phyloP scores from a whole-genome alignment of 1,140 invertebrate genomes.

The Panagrolaimus sp. region DNA sequence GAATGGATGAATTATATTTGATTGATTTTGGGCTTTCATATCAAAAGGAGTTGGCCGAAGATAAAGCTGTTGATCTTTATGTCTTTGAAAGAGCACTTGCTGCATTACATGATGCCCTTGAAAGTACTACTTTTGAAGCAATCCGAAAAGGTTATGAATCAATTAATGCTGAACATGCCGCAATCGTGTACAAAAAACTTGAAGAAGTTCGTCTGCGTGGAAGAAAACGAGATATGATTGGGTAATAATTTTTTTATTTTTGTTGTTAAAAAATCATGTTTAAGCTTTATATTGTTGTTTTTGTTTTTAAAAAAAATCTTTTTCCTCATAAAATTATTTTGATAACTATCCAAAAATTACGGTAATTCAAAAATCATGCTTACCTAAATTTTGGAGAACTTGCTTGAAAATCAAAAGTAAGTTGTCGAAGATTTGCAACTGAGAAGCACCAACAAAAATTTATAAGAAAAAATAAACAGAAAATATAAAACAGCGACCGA shows the following conservation, averaged over 20 bases:
- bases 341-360: too few species aligned
- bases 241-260: slow-evolving; percentile 64
- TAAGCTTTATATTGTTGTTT: slow-evolving; percentile 66
- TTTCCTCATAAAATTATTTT: too few species aligned
- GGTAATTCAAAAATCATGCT: too few species aligned
- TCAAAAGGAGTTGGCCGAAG: slow-evolving; percentile 69
- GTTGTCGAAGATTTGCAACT: too few species aligned
- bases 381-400: too few species aligned
- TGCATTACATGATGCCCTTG: slow-evolving; percentile 73
- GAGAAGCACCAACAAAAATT: too few species aligned
- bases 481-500: too few species aligned
- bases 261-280: slow-evolving; percentile 60
- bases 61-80: slow-evolving; percentile 93
- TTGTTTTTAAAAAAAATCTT: too few species aligned
- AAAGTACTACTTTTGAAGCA: slow-evolving; percentile 66
- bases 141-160: slow-evolving; percentile 71
- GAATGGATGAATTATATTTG: slow-evolving; percentile 25
- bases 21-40: slow-evolving; percentile 53
- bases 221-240: slow-evolving; percentile 88
- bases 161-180: slow-evolving; percentile 62
- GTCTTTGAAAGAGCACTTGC: slow-evolving; percentile 90
- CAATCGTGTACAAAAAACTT: slow-evolving; percentile 75
- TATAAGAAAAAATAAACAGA: too few species aligned
- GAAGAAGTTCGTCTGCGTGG: slow-evolving; percentile 83
- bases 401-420: too few species aligned